phyloP scores from a whole-genome alignment of 2,888 invertebrate genomes.

The Druceiella hillmani region DNA sequence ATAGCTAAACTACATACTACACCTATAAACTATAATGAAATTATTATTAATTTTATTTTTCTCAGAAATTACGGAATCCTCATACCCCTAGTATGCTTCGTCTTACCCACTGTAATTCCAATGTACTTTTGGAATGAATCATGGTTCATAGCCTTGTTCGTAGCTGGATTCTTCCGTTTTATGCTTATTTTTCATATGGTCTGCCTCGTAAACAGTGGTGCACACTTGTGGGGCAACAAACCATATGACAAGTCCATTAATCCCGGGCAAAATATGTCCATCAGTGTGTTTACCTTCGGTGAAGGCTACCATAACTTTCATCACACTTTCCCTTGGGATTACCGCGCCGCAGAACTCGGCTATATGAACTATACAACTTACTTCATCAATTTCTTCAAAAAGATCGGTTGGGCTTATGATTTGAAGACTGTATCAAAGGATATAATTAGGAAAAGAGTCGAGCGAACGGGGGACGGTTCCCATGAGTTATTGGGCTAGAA shows the following conservation, averaged over 20 bases:
- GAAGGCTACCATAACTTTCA: constrained; percentile 38
- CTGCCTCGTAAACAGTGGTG: constrained; percentile 61
- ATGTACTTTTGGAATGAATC: constrained; percentile 56
- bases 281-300: constrained; percentile 27
- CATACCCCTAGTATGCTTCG: constrained; percentile 43
- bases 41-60: too few species aligned
- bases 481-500: too few species aligned
- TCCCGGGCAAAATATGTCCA: constrained; percentile 27
- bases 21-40: too few species aligned
- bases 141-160: constrained; percentile 36
- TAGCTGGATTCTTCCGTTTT: constrained; percentile 47
- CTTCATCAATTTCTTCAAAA: constrained; percentile 33
- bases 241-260: constrained; percentile 38
- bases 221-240: constrained; percentile 48
- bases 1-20: too few species aligned
- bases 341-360: constrained; percentile 33
- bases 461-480: constrained; percentile 32
- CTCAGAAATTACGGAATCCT: too few species aligned
- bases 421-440: constrained; percentile 29
- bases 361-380: constrained; percentile 31
- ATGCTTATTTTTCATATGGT: constrained; percentile 54
- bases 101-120: constrained; percentile 52
- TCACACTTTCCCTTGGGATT: constrained; percentile 34
- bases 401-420: constrained; percentile 35
- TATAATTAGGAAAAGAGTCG: constrained; percentile 25